These are phyloP conservation scores for Aricia artaxerxes DNA, from an alignment of 2,888 invertebrate species.

Conservation along the genomic window DNA sequence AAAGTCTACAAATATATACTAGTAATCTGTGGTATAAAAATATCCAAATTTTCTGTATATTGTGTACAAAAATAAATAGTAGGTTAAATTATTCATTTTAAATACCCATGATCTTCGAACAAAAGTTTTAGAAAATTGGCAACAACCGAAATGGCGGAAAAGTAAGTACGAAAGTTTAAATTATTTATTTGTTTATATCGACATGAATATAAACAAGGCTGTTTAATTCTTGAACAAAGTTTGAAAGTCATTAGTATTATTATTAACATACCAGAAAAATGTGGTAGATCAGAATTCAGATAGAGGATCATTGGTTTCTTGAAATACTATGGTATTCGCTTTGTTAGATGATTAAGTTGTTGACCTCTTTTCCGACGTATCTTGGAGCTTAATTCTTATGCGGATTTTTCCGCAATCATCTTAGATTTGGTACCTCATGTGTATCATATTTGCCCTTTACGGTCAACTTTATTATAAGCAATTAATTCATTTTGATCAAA, in stretches of 20 bases:
- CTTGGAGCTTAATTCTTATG: constrained; percentile 22
- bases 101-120: constrained; percentile 61
- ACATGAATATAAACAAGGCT: constrained; percentile 44
- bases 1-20: constrained; percentile 70
- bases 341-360: constrained; percentile 25
- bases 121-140: constrained; percentile 51
- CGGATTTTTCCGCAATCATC: constrained; percentile 31
- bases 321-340: not conserved
- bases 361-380: constrained; percentile 26
- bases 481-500: not conserved
- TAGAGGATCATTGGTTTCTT: not conserved
- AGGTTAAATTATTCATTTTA: constrained; percentile 54
- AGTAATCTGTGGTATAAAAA: constrained; percentile 57
- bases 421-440: not conserved
- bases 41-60: constrained; percentile 67
- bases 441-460: not conserved
- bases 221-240: constrained; percentile 43
- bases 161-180: constrained; percentile 56
- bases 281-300: not conserved
- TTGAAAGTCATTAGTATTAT: not conserved
- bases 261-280: not conserved
- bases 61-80: constrained; percentile 52
- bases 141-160: constrained; percentile 67
- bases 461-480: not conserved
- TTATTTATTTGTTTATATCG: constrained; percentile 51